Conservation (phyloP, 2,113 vertebrate genomes). For the Columbina picui region DNA sequence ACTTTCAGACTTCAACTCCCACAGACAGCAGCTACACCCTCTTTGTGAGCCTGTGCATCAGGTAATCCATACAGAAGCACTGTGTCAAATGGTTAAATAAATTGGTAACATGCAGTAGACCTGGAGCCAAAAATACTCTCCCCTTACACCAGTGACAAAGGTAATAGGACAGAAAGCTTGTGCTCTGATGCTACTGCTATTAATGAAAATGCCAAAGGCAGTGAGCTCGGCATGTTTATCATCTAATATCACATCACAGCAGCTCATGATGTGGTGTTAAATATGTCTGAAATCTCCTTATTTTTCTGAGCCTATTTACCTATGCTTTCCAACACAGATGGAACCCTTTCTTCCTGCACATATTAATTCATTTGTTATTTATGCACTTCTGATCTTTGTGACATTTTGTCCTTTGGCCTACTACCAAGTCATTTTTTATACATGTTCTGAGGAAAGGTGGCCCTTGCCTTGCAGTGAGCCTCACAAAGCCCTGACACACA, state of each 20-base stretch:
- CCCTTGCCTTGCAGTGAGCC: slow-evolving; percentile 69
- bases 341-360: slow-evolving; percentile 60
- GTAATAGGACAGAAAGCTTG: background rate
- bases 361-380: slow-evolving; percentile 77
- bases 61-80: background rate
- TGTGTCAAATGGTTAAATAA: background rate
- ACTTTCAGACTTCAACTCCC: background rate
- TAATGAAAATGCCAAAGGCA: background rate
- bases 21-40: background rate
- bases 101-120: slow-evolving; percentile 7
- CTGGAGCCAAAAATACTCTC: slow-evolving; percentile 18
- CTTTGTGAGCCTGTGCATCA: background rate
- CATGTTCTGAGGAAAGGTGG: slow-evolving; percentile 74
- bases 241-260: slow-evolving; percentile 19
- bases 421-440: slow-evolving; percentile 75
- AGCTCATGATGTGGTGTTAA: slow-evolving; percentile 19
- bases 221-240: background rate
- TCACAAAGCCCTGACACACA: slow-evolving; percentile 68
- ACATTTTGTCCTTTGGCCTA: slow-evolving; percentile 67
- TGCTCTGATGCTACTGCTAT: background rate
- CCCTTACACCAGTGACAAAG: background rate
- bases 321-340: slow-evolving; percentile 70
- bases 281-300: slow-evolving; percentile 47
- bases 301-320: slow-evolving; percentile 63
- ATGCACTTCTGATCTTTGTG: slow-evolving; percentile 70